A percentile compares a stretch with the other conserved stretches of the same genome.
phyloP scores from a whole-genome alignment of 2,113 vertebrate genomes.

The Entelurus aequoreus region DNA sequence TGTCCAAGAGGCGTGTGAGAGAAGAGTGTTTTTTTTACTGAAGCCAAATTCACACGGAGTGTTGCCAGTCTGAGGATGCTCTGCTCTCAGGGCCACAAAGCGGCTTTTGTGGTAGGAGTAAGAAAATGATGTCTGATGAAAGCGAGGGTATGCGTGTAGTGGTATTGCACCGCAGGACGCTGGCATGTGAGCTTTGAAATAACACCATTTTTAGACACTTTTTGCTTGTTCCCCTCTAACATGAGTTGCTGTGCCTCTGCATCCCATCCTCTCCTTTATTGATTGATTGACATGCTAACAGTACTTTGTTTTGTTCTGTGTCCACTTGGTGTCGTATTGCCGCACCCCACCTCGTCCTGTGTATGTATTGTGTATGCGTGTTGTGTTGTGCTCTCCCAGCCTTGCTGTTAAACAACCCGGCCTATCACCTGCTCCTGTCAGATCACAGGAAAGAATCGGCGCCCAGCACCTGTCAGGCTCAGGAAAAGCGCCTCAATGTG shows the following conservation, averaged over 20 bases:
- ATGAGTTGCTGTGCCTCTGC: slow-evolving; percentile 42
- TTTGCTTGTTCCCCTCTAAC: slow-evolving; percentile 33
- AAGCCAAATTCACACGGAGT: slow-evolving; percentile 29
- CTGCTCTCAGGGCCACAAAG: slow-evolving; percentile 37
- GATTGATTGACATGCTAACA: slow-evolving; percentile 40
- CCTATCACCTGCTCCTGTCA: slow-evolving; percentile 88
- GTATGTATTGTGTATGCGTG: slow-evolving; percentile 32
- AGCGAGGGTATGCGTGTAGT: slow-evolving; percentile 36
- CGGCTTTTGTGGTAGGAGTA: slow-evolving; percentile 51
- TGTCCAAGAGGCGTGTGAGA: not conserved
- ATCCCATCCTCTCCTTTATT: slow-evolving; percentile 22
- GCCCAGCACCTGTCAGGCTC: slow-evolving; percentile 63
- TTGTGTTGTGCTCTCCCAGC: slow-evolving; percentile 65
- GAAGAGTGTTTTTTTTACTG: slow-evolving; percentile 4
- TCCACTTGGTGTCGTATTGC: slow-evolving; percentile 27
- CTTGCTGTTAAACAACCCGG: slow-evolving; percentile 93
- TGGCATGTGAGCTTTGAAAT: slow-evolving; percentile 53
- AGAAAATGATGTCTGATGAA: slow-evolving; percentile 17
- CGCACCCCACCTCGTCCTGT: slow-evolving; percentile 27
- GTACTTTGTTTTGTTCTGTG: slow-evolving; percentile 30
- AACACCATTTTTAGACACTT: slow-evolving; percentile 44
- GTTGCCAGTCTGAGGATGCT: slow-evolving; percentile 33
- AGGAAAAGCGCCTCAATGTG: slow-evolving; percentile 76
- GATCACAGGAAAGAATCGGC: slow-evolving; percentile 77
- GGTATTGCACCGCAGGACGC: slow-evolving; percentile 42